Evolutionary conservation across 2,888 invertebrate genomes (phyloP), one percentile per base, ranked within the genome.

Genomic region (Rhingia rostrata): DNA sequence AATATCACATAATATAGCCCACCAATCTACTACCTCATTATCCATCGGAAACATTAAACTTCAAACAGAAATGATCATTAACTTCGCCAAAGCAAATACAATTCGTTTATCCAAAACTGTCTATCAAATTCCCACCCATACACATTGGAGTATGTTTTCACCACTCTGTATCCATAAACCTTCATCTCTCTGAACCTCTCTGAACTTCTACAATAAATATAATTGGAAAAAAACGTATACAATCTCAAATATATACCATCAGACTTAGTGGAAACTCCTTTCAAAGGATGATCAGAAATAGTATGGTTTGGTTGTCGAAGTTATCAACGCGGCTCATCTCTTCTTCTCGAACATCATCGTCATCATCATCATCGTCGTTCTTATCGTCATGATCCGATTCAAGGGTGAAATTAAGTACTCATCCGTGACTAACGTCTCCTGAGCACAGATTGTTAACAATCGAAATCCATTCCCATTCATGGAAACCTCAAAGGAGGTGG

Each of bases 341-440:
- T 56, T 47, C 60, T 22, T 43, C 30, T 30, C 39, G 56, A 56
- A 32, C 30, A 53, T 75, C 74, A 14, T 75, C 77, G 69, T 73
- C 73, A 61, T 81, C 77, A 51, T 67, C 85, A 39, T 77, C 75
- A 53, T 78, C 70, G 56, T 79, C 72, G 54, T 72, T 63, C 45
- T 84, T 72, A 77, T 77, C 82, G 43, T 64, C 67, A 60, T 78
- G 73, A 82, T 86, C 81, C 86, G 86, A 86, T 87, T 89, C 88
- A 87, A 88, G 89, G 90, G 89, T 88, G 88, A 88, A 88, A 88
- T 88, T 87, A 89, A 90, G 90, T 89, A 89, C 90, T 90, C 89
- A 88, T 88, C 90, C 89, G 87, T 89, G 88, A 89, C 90, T 88
- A 90, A 90, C 88, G 88, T 87, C 79, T 78, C 58, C 80, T 86